A percentile compares a stretch with the other conserved stretches of the same genome.
These are phyloP conservation scores for Sinocyclocheilus grahami DNA, from an alignment of 2,113 vertebrate species.

Conservation along the genomic window DNA sequence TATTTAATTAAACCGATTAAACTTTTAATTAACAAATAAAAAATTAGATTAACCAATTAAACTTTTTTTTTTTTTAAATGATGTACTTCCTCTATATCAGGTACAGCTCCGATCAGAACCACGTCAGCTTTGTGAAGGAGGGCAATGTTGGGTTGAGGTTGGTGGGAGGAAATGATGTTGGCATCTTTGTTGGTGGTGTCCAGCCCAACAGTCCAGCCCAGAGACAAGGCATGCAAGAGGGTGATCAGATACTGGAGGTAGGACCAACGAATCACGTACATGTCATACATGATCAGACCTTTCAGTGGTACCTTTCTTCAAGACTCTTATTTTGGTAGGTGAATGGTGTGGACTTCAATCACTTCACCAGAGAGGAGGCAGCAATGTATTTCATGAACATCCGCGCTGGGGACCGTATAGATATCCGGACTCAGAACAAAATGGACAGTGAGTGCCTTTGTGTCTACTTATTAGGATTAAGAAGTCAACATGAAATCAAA, in stretches of 20 bases:
- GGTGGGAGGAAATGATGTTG: slow-evolving; percentile 90
- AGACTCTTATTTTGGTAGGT: slow-evolving; percentile 72
- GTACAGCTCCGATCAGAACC: slow-evolving; percentile 79
- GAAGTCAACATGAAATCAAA: not conserved
- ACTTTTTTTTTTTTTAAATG: not conserved
- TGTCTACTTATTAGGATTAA: slow-evolving; percentile 10
- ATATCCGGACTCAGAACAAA: slow-evolving; percentile 84
- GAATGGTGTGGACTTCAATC: slow-evolving; percentile 82
- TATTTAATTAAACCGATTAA: too few species aligned
- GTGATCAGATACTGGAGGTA: slow-evolving; percentile 95
- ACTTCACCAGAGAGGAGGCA: slow-evolving; percentile 90
- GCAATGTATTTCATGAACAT: slow-evolving; percentile 85
- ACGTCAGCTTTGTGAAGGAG: slow-evolving; percentile 83
- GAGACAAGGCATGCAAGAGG: slow-evolving; percentile 83
- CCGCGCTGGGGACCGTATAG: slow-evolving; percentile 74
- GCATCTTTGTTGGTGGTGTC: slow-evolving; percentile 91
- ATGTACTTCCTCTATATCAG: slow-evolving; percentile 65
- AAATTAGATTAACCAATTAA: too few species aligned
- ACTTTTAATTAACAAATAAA: not conserved
- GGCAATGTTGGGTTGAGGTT: slow-evolving; percentile 85
- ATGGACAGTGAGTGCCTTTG: slow-evolving; percentile 85
- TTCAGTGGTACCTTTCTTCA: not conserved
- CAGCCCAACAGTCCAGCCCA: slow-evolving; percentile 88
- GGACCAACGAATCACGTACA: not conserved
- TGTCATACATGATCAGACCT: not conserved